Evolutionary conservation across 2,113 vertebrate genomes (phyloP).

Genomic region (Ceuthmochares aereus): DNA sequence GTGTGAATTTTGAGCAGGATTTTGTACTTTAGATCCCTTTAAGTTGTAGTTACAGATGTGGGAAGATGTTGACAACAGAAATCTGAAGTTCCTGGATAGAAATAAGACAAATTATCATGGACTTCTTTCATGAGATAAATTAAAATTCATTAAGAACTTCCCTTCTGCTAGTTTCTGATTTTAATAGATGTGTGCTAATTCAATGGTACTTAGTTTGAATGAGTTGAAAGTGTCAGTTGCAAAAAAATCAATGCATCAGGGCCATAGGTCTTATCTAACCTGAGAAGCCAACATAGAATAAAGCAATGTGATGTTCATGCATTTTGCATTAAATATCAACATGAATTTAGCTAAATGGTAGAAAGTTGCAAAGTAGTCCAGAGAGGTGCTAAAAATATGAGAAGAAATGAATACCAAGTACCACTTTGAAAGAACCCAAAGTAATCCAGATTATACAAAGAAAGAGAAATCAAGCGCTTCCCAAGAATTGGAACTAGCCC

Average conservation of each 20-base stretch:
- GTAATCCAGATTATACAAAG: not conserved
- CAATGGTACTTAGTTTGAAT: not conserved
- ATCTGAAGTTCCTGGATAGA: not conserved
- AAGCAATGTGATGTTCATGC: not conserved
- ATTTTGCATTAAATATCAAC: not conserved
- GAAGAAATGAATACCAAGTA: not conserved
- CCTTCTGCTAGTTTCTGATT: not conserved
- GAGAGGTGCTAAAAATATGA: not conserved
- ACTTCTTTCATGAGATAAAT: not conserved
- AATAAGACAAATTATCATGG: not conserved
- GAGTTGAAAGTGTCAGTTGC: not conserved
- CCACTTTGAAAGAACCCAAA: not conserved
- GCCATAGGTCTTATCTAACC: not conserved
- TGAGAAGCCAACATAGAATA: not conserved
- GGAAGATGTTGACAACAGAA: not conserved
- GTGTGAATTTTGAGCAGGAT: not conserved
- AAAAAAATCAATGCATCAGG: not conserved
- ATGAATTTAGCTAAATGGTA: not conserved
- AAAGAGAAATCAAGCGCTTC: not conserved
- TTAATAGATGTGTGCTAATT: not conserved
- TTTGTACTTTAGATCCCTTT: not conserved
- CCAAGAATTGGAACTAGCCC: not conserved
- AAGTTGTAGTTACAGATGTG: accelerated
- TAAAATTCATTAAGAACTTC: not conserved
- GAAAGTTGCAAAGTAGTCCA: not conserved